phyloP scores from a whole-genome alignment of 2,888 invertebrate genomes.

The Hoplodrina blanda region DNA sequence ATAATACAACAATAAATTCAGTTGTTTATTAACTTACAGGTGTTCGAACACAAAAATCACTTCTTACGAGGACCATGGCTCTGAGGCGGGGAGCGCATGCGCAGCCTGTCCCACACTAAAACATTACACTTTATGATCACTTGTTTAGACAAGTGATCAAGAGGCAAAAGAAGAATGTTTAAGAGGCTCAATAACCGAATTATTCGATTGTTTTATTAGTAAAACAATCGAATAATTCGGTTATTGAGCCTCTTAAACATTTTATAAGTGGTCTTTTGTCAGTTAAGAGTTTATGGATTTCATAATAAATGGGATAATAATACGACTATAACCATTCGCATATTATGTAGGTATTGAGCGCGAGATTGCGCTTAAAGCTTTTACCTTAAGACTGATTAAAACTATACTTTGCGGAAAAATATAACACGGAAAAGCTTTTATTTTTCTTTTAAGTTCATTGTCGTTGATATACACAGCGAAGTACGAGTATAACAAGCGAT shows the following conservation, averaged over 20 bases:
- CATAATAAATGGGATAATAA: constrained; percentile 48
- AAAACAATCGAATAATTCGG: constrained; percentile 83
- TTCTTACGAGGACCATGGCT: constrained; percentile 75
- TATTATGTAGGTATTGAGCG: constrained; percentile 37
- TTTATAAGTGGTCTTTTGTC: constrained; percentile 66
- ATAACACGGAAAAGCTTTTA: constrained; percentile 83
- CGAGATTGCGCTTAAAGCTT: constrained; percentile 38
- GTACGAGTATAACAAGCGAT: constrained; percentile 69
- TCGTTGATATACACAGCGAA: constrained; percentile 71
- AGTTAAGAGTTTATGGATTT: constrained; percentile 59
- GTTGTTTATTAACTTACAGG: constrained; percentile 68
- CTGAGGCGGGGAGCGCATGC: constrained; percentile 66
- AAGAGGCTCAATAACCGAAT: too few relatives aligned
- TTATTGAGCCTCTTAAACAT: constrained; percentile 68
- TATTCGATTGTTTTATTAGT: too few relatives aligned
- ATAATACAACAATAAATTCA: constrained; percentile 73
- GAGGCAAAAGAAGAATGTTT: too few relatives aligned
- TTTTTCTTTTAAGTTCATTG: constrained; percentile 82
- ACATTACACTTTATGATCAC: constrained; percentile 78
- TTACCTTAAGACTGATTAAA: constrained; percentile 64
- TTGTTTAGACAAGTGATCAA: too few relatives aligned
- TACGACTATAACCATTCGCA: constrained; percentile 36
- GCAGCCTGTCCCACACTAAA: constrained; percentile 72
- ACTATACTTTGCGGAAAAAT: constrained; percentile 70
- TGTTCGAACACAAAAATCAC: constrained; percentile 80